These are phyloP conservation scores for Whitmania pigra DNA, from an alignment of 1,140 invertebrate species.

Conservation along the genomic window DNA sequence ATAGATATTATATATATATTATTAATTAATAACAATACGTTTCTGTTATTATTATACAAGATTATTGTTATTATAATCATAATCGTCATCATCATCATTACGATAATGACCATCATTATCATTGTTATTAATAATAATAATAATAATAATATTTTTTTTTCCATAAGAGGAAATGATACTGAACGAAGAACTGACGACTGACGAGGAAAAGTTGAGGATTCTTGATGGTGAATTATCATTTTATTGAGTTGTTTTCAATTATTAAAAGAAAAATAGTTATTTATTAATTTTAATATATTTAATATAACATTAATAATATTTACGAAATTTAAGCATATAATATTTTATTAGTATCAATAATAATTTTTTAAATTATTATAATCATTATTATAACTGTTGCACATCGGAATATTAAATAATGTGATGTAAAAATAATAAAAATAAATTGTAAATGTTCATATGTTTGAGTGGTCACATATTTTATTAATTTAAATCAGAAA, in stretches of 20 bases:
- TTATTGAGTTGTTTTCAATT: background rate
- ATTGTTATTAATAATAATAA: background rate
- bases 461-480: too few species aligned
- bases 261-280: background rate
- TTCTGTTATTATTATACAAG: background rate
- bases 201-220: constrained; percentile 97
- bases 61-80: background rate
- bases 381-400: too few species aligned
- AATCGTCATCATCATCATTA: background rate
- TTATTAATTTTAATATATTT: background rate
- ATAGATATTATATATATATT: background rate
- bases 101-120: background rate
- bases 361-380: too few species aligned
- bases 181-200: constrained; percentile 95
- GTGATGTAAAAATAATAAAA: too few species aligned
- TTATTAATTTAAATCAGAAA: too few species aligned
- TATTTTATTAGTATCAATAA: too few species aligned
- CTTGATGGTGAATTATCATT: constrained; percentile 66
- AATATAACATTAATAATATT: too few species aligned
- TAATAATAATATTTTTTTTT: background rate
- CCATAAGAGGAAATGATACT: constrained; percentile 92
- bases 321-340: too few species aligned
- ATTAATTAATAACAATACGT: background rate
- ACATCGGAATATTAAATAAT: too few species aligned
- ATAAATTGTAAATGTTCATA: too few species aligned